Conservation (phyloP, 2,888 invertebrate species). For the Atrina japonica region DNA sequence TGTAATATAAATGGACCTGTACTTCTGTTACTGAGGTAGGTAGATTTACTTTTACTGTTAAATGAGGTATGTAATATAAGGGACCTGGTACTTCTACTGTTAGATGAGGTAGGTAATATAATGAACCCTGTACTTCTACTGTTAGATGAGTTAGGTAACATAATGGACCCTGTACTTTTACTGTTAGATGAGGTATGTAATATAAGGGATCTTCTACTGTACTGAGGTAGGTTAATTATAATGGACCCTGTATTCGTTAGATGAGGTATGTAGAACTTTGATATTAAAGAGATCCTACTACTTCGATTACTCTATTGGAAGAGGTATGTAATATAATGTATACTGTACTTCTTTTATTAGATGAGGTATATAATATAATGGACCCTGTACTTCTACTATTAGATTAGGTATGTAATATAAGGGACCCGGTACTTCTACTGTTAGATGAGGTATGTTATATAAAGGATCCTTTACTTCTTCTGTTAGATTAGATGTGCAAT, state of each 20-base stretch:
- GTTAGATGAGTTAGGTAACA: slow-evolving; percentile 75
- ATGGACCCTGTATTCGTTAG: slow-evolving; percentile 76
- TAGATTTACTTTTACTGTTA: neutral
- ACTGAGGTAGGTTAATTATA: no score
- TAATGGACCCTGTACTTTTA: slow-evolving; percentile 77
- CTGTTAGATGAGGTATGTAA: slow-evolving; percentile 75
- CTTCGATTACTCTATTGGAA: no score
- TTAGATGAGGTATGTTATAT: slow-evolving; percentile 77
- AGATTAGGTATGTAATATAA: slow-evolving; percentile 78
- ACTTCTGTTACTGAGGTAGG: no score
- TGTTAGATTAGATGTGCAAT: slow-evolving; percentile 78
- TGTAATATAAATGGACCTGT: no score
- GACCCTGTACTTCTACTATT: slow-evolving; percentile 76
- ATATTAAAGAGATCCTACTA: no score
- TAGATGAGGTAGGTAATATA: slow-evolving; percentile 79
- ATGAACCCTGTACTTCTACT: slow-evolving; percentile 77
- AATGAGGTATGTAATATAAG: slow-evolving; percentile 57
- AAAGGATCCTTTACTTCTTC: slow-evolving; percentile 75
- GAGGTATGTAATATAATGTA: no score
- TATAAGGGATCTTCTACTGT: neutral
- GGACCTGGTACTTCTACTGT: slow-evolving; percentile 76
- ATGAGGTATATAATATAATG: slow-evolving; percentile 60
- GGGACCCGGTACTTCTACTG: slow-evolving; percentile 76
- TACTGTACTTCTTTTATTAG: neutral
- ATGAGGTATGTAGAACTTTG: no score